Conservation (phyloP, 2,888 invertebrate species). For the Acrocyrtus sp. region DNA sequence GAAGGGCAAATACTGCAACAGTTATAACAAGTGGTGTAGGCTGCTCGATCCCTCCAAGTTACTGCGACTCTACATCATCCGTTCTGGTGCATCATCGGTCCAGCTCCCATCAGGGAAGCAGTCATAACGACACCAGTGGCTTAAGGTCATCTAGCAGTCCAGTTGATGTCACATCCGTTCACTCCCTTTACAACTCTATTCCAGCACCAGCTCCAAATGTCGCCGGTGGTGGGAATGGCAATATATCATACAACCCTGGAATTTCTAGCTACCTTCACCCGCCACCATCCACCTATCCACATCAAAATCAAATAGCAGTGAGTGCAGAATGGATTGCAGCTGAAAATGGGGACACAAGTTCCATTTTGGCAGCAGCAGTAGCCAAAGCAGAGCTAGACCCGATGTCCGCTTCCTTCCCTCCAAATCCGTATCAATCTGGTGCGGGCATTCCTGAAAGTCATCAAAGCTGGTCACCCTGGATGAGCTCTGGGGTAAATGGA, state of each 20-base stretch:
- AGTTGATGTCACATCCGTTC: slow-evolving; percentile 5
- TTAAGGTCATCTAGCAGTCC: slow-evolving; percentile 25
- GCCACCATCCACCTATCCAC: slow-evolving; percentile 25
- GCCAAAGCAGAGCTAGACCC: slow-evolving; percentile 60
- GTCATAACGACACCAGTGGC: slow-evolving; percentile 30
- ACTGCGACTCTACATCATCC: slow-evolving; percentile 55
- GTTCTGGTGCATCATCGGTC: slow-evolving; percentile 16
- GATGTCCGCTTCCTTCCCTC: slow-evolving; percentile 50
- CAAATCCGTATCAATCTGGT: slow-evolving; percentile 31
- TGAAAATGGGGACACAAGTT: slow-evolving; percentile 45
- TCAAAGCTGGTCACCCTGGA: slow-evolving; percentile 39
- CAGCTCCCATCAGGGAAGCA: background rate
- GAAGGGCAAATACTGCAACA: background rate
- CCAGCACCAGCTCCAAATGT: background rate
- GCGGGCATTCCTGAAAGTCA: slow-evolving; percentile 5
- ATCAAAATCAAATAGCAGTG: slow-evolving; percentile 36
- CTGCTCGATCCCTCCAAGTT: slow-evolving; percentile 30
- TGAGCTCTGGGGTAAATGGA: slow-evolving; percentile 19
- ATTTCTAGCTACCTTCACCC: slow-evolving; percentile 29
- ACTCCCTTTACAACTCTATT: slow-evolving; percentile 12
- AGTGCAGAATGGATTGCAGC: slow-evolving; percentile 45
- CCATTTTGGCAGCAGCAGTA: slow-evolving; percentile 56
- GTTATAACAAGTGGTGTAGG: slow-evolving; percentile 18
- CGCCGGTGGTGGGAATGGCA: background rate
- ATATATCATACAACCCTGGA: background rate